These are phyloP conservation scores for Trichosurus vulpecula DNA, from an alignment of 2,797 vertebrate genomes.

Conservation along the genomic window DNA sequence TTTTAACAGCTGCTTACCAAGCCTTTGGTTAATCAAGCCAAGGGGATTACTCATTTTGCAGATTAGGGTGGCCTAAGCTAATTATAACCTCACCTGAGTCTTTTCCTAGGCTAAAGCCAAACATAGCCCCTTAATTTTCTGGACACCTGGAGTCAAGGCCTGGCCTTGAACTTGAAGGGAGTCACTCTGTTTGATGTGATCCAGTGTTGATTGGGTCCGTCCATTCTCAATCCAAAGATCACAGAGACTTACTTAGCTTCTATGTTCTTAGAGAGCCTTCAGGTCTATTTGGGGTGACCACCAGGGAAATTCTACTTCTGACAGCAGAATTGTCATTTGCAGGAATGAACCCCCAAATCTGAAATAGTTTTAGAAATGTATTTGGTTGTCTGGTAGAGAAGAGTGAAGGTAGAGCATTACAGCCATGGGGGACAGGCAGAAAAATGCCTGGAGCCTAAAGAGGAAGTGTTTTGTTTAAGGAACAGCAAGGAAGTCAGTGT, in stretches of 20 bases:
- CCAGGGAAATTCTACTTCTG: neutral
- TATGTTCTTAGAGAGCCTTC: neutral
- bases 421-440: neutral
- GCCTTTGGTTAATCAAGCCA: neutral
- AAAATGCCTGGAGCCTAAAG: neutral
- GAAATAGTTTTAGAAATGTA: neutral
- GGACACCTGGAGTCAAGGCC: neutral
- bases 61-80: neutral
- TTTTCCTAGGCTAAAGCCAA: neutral
- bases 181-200: neutral
- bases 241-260: neutral
- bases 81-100: neutral
- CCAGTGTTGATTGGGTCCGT: neutral
- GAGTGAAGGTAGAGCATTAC: neutral
- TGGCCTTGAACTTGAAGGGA: neutral
- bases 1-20: neutral
- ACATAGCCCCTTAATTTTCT: neutral
- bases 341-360: neutral
- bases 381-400: neutral
- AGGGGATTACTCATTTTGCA: neutral
- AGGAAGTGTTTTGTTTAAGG: neutral
- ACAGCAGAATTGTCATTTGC: neutral
- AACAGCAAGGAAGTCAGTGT: neutral
- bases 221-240: neutral
- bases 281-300: neutral